Conservation (phyloP, 2,888 invertebrate genomes). For the Cephus runcator region DNA sequence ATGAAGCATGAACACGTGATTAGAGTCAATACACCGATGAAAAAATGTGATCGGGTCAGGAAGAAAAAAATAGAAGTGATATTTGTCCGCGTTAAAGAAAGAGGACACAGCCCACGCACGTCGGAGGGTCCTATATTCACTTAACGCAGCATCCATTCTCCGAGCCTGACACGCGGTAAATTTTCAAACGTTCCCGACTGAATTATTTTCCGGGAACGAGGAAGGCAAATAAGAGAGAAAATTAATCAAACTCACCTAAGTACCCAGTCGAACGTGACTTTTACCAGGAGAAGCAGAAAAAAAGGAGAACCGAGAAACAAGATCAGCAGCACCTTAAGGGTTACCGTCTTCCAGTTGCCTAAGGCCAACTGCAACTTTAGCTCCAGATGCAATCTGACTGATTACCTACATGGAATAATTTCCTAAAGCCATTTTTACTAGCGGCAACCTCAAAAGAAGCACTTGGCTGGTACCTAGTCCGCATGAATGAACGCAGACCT, state of each 20-base stretch:
- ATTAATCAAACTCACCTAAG: not conserved
- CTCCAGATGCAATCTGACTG: conserved; percentile 4
- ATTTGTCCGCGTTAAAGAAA: not conserved
- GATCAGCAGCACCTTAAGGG: not conserved
- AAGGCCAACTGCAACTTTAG: not conserved
- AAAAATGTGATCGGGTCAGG: not conserved
- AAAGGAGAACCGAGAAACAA: not conserved
- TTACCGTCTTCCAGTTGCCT: not conserved
- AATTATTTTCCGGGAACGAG: not conserved
- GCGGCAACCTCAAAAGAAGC: conserved; percentile 17
- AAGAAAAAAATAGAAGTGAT: not conserved
- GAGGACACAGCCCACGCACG: not conserved
- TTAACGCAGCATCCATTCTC: not conserved
- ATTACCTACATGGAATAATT: conserved; percentile 17
- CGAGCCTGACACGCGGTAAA: not conserved
- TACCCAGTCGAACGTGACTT: not conserved
- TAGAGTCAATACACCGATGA: not conserved
- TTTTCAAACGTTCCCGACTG: not conserved
- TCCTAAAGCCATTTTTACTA: conserved; percentile 21
- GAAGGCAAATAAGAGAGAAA: not conserved
- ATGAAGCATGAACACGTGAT: not conserved
- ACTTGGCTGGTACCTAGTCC: not conserved
- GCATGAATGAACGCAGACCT: conserved; percentile 12
- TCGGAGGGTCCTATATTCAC: not conserved
- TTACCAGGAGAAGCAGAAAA: not conserved